Conservation (phyloP, 2,113 vertebrate species). For the Cnemophilus loriae region DNA sequence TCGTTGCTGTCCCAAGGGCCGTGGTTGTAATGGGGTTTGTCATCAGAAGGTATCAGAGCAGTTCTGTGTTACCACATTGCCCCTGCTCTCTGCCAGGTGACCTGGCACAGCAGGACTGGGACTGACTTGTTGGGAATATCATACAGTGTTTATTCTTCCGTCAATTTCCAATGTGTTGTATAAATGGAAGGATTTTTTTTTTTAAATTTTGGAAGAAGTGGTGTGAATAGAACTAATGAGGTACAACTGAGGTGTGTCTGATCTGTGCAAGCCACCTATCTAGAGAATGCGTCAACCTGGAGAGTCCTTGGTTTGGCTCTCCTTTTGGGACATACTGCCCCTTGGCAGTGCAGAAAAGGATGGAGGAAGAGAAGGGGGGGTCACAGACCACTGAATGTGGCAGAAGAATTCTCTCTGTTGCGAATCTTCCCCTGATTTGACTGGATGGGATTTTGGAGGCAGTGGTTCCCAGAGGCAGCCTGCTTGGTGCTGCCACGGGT, state of each 20-base stretch:
- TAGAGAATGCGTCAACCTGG: not conserved
- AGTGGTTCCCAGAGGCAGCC: not conserved
- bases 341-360: not conserved
- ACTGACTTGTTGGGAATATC: slow-evolving; percentile 5
- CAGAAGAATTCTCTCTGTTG: not conserved
- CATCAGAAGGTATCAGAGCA: slow-evolving; percentile 65
- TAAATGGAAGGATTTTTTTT: not conserved
- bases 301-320: not conserved
- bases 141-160: not conserved
- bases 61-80: not conserved
- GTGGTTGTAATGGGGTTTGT: not conserved
- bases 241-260: not conserved
- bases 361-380: not conserved
- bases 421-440: not conserved
- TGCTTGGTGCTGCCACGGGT: fast-evolving
- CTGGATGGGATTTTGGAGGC: not conserved
- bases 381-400: not conserved
- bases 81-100: not conserved
- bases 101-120: not conserved
- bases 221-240: not conserved
- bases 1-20: not conserved
- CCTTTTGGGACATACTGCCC: not conserved
- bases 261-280: not conserved
- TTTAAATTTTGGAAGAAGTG: not conserved
- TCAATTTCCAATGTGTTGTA: not conserved